A percentile compares a stretch with the other conserved stretches of the same genome.
Evolutionary conservation across 1,140 invertebrate genomes (phyloP).

Genomic region (Solenopsis fugax): DNA sequence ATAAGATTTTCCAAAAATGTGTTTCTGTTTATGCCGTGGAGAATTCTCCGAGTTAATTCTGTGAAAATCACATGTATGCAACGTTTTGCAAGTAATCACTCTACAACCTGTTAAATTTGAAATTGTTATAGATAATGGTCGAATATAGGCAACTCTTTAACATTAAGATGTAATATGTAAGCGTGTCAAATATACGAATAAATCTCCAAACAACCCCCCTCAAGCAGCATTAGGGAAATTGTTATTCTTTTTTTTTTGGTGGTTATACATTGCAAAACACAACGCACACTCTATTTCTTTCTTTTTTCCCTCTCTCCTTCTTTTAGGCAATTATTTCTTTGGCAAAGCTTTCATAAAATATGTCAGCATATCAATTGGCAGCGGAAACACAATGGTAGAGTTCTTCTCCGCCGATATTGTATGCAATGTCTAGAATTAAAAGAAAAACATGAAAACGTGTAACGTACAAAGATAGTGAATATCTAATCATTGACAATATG

Average conservation of each 20-base stretch:
- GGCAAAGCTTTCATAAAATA: slow-evolving; percentile 89
- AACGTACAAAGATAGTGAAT: not conserved
- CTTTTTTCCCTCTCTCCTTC: not conserved
- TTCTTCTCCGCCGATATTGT: slow-evolving; percentile 99
- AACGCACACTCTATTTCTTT: not conserved
- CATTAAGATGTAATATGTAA: slow-evolving; percentile 27
- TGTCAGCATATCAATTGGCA: slow-evolving; percentile 96
- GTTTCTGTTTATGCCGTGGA: slow-evolving; percentile 6
- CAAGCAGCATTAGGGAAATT: not conserved
- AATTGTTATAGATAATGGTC: slow-evolving; percentile 49
- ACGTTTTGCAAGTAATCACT: not conserved
- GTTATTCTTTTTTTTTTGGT: not conserved
- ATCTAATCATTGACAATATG: not conserved
- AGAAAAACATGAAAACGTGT: not conserved
- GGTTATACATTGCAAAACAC: not conserved
- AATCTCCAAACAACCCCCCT: slow-evolving; percentile 4
- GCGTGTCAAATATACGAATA: slow-evolving; percentile 14
- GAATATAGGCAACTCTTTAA: slow-evolving; percentile 52
- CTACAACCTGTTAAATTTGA: not conserved
- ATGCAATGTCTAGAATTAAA: slow-evolving; percentile 89
- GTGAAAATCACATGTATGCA: slow-evolving; percentile 6
- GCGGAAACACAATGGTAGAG: slow-evolving; percentile 98
- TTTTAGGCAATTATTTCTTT: slow-evolving; percentile 55
- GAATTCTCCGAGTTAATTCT: not conserved
- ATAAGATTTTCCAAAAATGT: slow-evolving; percentile 64